A percentile compares a stretch with the other conserved stretches of the same genome.
Conservation (phyloP, 2,113 vertebrate genomes). For the Nesogale talazaci region DNA sequence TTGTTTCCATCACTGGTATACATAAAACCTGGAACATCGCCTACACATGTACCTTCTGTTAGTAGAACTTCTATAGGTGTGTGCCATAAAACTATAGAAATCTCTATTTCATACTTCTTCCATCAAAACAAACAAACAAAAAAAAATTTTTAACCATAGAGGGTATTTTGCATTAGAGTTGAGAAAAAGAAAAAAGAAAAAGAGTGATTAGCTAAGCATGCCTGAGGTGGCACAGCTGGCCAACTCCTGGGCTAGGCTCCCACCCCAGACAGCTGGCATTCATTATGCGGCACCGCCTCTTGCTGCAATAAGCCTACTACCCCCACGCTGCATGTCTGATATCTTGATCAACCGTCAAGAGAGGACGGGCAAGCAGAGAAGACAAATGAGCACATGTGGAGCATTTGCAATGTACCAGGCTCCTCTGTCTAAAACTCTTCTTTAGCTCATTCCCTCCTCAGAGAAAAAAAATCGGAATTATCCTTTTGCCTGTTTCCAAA, state of each 20-base stretch:
- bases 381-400: not conserved
- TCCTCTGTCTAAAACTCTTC: not conserved
- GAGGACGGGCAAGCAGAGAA: not conserved
- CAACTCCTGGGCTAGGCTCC: constrained; percentile 50
- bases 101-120: not conserved
- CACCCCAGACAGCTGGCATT: constrained; percentile 11
- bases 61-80: not conserved
- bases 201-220: constrained; percentile 45
- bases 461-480: not conserved
- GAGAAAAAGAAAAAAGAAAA: not conserved
- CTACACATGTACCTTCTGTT: not conserved
- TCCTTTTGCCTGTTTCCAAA: not conserved
- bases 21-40: not conserved
- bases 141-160: not conserved
- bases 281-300: not conserved
- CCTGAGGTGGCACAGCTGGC: constrained; percentile 60
- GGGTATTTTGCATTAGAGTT: constrained; percentile 30
- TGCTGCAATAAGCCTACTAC: not conserved
- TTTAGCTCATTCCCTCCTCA: not conserved
- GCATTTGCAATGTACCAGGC: too few species aligned
- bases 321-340: not conserved
- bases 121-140: constrained; percentile 19
- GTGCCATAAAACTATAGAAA: not conserved
- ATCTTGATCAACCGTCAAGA: not conserved
- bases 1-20: constrained; percentile 26